Conservation (phyloP, 2,797 vertebrate genomes). For the Semotilus atromaculatus region DNA sequence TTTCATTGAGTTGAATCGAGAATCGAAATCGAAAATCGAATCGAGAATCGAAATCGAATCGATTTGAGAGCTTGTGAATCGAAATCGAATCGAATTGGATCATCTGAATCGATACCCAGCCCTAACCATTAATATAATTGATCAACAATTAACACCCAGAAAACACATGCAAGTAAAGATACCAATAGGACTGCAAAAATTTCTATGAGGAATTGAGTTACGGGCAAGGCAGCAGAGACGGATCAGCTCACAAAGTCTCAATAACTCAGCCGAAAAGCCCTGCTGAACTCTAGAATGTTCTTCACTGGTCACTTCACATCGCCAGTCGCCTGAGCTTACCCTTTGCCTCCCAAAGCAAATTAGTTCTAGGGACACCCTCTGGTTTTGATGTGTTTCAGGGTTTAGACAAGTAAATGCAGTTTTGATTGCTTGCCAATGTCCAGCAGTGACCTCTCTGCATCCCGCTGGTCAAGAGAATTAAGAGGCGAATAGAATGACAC, state of each 20-base stretch:
- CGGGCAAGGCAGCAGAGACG: conserved; percentile 20
- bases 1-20: too few species aligned
- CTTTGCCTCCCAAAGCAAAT: conserved; percentile 62
- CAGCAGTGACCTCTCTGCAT: conserved; percentile 55
- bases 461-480: conserved; percentile 63
- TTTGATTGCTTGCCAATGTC: conserved; percentile 68
- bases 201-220: conserved; percentile 15
- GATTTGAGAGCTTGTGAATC: too few species aligned
- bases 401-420: conserved; percentile 68
- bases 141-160: not conserved
- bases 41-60: too few species aligned
- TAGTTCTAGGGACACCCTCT: conserved; percentile 65
- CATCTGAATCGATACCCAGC: too few species aligned
- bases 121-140: not conserved
- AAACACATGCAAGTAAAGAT: conserved; percentile 4
- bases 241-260: conserved; percentile 53
- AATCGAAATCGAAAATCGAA: too few species aligned
- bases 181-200: not conserved
- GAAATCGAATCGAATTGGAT: too few species aligned
- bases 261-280: conserved; percentile 54
- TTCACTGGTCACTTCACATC: conserved; percentile 61
- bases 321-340: conserved; percentile 55
- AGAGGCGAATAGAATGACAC: conserved; percentile 55
- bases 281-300: conserved; percentile 57
- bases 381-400: conserved; percentile 59